Evolutionary conservation across 2,797 vertebrate species (phyloP).

Genomic region (Aldrovandia affinis): DNA sequence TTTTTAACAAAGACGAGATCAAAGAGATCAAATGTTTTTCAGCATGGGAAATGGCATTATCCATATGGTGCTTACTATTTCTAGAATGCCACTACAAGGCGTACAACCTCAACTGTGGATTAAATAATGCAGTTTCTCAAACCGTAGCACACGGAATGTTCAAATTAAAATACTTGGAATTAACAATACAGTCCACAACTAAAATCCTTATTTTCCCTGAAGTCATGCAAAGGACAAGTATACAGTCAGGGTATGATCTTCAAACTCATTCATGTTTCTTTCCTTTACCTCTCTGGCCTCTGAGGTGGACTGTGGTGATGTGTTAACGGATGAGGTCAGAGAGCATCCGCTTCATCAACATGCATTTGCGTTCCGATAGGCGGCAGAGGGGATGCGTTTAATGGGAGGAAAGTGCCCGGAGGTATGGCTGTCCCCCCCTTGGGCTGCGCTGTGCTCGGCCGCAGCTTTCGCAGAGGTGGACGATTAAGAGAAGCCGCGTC

Average conservation of each 20-base stretch:
- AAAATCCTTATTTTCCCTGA: conserved; percentile 14
- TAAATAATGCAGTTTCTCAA: not conserved
- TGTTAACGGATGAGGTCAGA: conserved; percentile 46
- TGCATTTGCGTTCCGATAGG: conserved; percentile 56
- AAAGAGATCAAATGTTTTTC: not conserved
- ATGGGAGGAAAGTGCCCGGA: conserved; percentile 47
- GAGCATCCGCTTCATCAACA: conserved; percentile 57
- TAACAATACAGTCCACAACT: not conserved
- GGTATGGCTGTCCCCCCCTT: conserved; percentile 39
- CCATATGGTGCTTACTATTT: not conserved
- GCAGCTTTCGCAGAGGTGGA: conserved; percentile 41
- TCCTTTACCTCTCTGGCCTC: not conserved
- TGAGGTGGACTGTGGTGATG: conserved; percentile 21
- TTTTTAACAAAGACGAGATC: not conserved
- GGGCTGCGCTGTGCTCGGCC: conserved; percentile 41
- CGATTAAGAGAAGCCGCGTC: conserved; percentile 51
- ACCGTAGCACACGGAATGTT: not conserved
- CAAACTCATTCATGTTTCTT: not conserved
- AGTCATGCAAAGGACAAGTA: not conserved
- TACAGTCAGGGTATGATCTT: not conserved
- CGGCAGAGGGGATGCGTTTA: conserved; percentile 42
- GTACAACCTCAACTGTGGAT: not conserved
- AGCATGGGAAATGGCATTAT: not conserved
- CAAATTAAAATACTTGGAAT: conserved; percentile 20
- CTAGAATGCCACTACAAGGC: not conserved